phyloP scores from a whole-genome alignment of 2,797 vertebrate genomes.

The Balearica regulorum region DNA sequence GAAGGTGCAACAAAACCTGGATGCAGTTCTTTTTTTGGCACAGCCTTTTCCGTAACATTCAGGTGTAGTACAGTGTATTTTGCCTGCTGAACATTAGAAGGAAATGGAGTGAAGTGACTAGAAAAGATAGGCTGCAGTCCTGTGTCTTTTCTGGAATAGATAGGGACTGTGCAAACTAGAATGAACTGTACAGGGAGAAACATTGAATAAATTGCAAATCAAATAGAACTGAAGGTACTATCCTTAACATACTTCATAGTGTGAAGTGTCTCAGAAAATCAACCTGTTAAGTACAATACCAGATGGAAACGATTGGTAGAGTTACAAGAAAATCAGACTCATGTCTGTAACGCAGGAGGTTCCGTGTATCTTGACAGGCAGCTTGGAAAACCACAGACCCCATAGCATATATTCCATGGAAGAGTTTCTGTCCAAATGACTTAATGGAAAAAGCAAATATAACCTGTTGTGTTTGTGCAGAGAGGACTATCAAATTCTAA shows the following conservation, averaged over 20 bases:
- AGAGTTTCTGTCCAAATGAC: neutral
- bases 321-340: constrained; percentile 41
- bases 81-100: neutral
- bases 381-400: constrained; percentile 15
- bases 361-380: constrained; percentile 22
- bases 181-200: constrained; percentile 19
- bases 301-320: constrained; percentile 52
- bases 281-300: constrained; percentile 63
- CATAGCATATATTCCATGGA: neutral
- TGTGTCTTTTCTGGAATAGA: constrained; percentile 14
- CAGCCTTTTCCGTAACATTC: neutral
- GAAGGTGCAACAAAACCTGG: neutral
- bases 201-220: constrained; percentile 60
- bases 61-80: neutral
- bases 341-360: constrained; percentile 3
- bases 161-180: neutral
- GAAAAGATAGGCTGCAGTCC: neutral
- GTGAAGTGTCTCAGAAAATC: constrained; percentile 57
- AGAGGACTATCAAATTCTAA: neutral
- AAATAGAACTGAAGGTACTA: constrained; percentile 56
- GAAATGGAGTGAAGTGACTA: neutral
- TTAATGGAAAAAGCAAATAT: neutral
- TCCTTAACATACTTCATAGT: constrained; percentile 44
- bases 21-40: neutral
- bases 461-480: neutral